These are phyloP conservation scores for Acanthosepion pharaonis DNA, from an alignment of 2,888 invertebrate species.

Conservation along the genomic window DNA sequence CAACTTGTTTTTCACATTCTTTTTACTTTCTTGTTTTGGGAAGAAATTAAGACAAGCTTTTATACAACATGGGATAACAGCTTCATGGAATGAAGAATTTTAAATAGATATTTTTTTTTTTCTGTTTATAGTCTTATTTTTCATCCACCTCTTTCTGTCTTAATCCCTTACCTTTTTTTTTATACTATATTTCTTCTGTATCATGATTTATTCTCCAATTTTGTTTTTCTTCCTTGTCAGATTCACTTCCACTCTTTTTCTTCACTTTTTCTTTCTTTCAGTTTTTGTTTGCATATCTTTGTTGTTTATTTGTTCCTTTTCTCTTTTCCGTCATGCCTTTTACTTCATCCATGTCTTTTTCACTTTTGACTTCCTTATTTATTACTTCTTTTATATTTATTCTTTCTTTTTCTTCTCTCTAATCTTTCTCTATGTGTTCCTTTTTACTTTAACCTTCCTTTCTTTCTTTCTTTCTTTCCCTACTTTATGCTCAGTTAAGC, in stretches of 20 bases:
- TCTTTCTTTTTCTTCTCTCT: background rate
- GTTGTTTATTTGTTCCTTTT: background rate
- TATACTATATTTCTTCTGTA: background rate
- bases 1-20: background rate
- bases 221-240: background rate
- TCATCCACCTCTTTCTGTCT: background rate
- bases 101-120: background rate
- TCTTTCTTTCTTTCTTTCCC: too few relatives aligned
- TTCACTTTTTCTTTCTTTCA: background rate
- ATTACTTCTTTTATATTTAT: background rate
- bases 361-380: background rate
- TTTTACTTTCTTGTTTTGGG: background rate
- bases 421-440: background rate
- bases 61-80: constrained; percentile 10
- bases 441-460: too few relatives aligned
- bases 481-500: too few relatives aligned
- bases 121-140: background rate
- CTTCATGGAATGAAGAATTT: constrained; percentile 9
- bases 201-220: background rate
- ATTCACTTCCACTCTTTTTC: background rate
- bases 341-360: background rate
- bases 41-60: constrained; percentile 1
- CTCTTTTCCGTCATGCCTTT: background rate
- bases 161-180: background rate
- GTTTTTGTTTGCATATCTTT: too few relatives aligned